Conservation (phyloP, 2,888 invertebrate genomes). For the Xestoiulus laeticollis region DNA sequence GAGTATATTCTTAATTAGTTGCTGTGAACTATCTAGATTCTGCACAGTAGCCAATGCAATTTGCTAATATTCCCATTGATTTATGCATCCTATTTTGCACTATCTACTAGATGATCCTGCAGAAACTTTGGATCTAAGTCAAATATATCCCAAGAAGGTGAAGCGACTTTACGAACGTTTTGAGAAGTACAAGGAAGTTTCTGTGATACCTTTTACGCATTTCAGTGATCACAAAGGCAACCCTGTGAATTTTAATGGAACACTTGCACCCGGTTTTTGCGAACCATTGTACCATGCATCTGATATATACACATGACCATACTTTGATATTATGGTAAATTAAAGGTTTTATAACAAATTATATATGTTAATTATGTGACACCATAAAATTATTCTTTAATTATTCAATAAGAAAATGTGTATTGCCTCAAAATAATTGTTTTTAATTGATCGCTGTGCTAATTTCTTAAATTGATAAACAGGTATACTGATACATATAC, state of each 20-base stretch:
- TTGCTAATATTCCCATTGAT: neutral
- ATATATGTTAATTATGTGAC: no score
- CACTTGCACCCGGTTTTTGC: slow-evolving; percentile 58
- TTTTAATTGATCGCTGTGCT: no score
- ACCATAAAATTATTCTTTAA: no score
- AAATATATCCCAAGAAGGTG: slow-evolving; percentile 58
- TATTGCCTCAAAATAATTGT: no score
- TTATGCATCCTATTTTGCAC: no score
- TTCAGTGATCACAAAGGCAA: slow-evolving; percentile 55
- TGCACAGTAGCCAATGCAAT: no score
- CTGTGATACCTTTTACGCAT: slow-evolving; percentile 58
- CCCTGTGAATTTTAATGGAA: slow-evolving; percentile 55
- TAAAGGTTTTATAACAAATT: neutral
- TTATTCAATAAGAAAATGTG: no score
- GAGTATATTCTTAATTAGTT: no score
- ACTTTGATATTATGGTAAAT: neutral
- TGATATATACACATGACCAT: neutral
- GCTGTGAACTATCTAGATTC: no score
- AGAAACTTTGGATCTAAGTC: slow-evolving; percentile 59
- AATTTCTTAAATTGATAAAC: no score
- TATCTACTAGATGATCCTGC: slow-evolving; percentile 61
- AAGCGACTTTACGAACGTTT: slow-evolving; percentile 57
- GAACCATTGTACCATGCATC: neutral
- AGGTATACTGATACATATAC: no score
- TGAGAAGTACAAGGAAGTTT: slow-evolving; percentile 56